A percentile compares a stretch with the other conserved stretches of the same genome.
Evolutionary conservation across 2,113 vertebrate genomes (phyloP).

Genomic region (Pluvianellus socialis): DNA sequence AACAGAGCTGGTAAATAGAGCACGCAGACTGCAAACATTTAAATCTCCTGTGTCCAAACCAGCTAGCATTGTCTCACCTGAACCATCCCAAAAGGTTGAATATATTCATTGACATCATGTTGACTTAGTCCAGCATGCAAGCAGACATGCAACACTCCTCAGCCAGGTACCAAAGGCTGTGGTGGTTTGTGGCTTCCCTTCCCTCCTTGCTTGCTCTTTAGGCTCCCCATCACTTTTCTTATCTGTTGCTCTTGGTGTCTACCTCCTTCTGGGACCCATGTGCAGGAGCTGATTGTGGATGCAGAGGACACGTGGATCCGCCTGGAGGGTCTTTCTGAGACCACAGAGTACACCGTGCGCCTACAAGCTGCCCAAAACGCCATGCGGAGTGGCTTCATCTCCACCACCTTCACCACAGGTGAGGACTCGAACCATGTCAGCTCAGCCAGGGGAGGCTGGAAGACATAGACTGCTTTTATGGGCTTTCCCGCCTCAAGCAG

Average conservation of each 20-base stretch:
- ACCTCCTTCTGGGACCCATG: background rate
- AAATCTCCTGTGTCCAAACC: background rate
- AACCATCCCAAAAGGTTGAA: background rate
- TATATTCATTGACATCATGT: accelerated
- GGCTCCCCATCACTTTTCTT: background rate
- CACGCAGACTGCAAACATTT: background rate
- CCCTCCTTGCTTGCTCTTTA: slow-evolving; percentile 23
- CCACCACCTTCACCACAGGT: slow-evolving; percentile 92
- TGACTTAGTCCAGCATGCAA: background rate
- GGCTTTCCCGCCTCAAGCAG: background rate
- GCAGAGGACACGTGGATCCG: slow-evolving; percentile 97
- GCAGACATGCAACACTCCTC: background rate
- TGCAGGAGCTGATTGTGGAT: slow-evolving; percentile 94
- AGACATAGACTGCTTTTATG: background rate
- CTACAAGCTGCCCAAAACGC: slow-evolving; percentile 89
- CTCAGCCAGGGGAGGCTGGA: background rate
- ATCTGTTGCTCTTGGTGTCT: background rate
- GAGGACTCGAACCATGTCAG: background rate
- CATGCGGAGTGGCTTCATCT: slow-evolving; percentile 80
- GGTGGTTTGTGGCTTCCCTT: slow-evolving; percentile 7
- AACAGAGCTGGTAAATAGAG: background rate
- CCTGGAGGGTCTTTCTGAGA: slow-evolving; percentile 91
- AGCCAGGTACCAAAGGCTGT: background rate
- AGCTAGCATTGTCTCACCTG: background rate
- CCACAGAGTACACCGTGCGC: slow-evolving; percentile 87